Percentiles rank a stretch among this genome's conserved stretches.
These are phyloP conservation scores for Ceratitis capitata DNA, from an alignment of 1,140 invertebrate species.

Conservation along the genomic window DNA sequence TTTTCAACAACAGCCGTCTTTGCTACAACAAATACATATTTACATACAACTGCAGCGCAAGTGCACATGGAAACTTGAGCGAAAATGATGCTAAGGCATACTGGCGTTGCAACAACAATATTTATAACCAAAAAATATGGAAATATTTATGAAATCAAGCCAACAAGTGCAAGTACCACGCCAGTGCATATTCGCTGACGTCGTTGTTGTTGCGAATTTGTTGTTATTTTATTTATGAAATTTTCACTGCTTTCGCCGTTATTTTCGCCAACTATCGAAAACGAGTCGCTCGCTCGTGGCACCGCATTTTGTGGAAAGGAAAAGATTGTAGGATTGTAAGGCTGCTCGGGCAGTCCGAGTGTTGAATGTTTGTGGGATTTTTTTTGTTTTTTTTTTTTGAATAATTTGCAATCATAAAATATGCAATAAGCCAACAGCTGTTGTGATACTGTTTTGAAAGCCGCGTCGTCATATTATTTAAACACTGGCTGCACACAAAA, in stretches of 20 bases:
- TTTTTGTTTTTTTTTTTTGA: too few species aligned
- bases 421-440: constrained; percentile 66
- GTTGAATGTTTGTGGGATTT: constrained; percentile 30
- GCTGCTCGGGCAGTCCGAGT: neutral
- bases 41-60: neutral
- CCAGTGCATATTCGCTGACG: neutral
- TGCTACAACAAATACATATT: neutral
- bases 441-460: constrained; percentile 66
- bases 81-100: neutral
- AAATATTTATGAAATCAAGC: constrained; percentile 33
- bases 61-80: neutral
- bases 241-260: constrained; percentile 26
- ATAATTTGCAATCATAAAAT: constrained; percentile 66
- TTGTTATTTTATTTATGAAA: constrained; percentile 22
- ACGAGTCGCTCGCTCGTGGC: neutral
- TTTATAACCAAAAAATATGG: constrained; percentile 32
- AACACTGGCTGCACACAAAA: constrained; percentile 43
- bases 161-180: neutral
- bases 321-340: neutral
- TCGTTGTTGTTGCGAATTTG: neutral
- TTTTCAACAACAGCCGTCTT: constrained; percentile 19
- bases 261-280: neutral
- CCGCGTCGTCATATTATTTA: constrained; percentile 66
- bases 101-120: constrained; percentile 6
- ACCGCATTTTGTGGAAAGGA: neutral